phyloP scores from a whole-genome alignment of 2,797 vertebrate species.

The Numenius phaeopus region DNA sequence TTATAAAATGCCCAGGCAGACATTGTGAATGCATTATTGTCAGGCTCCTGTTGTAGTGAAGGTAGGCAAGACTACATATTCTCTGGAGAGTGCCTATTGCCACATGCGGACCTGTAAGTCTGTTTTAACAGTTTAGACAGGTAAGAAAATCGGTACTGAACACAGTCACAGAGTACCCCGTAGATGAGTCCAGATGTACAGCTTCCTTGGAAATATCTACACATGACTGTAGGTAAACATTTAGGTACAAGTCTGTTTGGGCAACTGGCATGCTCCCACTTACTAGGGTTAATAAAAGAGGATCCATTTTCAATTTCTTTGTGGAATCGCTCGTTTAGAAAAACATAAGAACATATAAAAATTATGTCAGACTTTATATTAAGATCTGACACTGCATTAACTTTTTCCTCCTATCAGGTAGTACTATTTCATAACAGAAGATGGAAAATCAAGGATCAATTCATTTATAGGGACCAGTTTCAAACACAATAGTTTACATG shows the following conservation, averaged over 20 bases:
- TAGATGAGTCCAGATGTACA: neutral
- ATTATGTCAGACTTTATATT: neutral
- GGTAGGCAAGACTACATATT: neutral
- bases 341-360: neutral
- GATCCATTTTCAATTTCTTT: neutral
- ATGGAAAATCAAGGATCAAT: neutral
- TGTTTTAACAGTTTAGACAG: neutral
- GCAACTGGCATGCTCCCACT: neutral
- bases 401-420: neutral
- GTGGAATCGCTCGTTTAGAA: neutral
- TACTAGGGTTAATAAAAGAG: neutral
- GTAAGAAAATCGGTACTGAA: neutral
- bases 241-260: neutral
- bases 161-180: fast-evolving
- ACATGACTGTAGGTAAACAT: neutral
- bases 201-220: neutral
- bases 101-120: neutral
- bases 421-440: neutral
- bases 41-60: neutral
- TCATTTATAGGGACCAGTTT: neutral
- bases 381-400: neutral
- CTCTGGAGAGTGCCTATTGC: neutral
- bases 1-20: neutral
- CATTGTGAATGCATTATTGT: fast-evolving
- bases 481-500: neutral